A percentile compares a stretch with the other conserved stretches of the same genome.
Evolutionary conservation across 2,888 invertebrate species (phyloP).

Genomic region (Panorpa germanica): DNA sequence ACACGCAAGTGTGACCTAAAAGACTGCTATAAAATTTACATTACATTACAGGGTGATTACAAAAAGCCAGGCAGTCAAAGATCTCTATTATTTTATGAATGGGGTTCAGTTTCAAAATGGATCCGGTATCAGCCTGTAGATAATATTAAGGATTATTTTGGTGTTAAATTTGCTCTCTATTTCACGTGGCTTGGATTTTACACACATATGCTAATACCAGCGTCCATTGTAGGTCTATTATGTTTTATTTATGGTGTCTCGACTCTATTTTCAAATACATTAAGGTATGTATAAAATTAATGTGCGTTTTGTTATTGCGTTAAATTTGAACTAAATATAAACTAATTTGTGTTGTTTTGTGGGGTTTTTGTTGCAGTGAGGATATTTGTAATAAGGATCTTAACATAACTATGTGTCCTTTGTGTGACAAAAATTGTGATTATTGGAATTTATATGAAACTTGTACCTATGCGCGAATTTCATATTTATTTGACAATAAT

Average conservation of each 20-base stretch:
- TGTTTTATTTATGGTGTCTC: slow-evolving; percentile 40
- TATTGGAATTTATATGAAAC: slow-evolving; percentile 54
- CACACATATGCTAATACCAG: slow-evolving; percentile 63
- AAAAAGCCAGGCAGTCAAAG: slow-evolving; percentile 26
- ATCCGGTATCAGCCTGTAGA: slow-evolving; percentile 58
- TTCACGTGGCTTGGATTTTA: slow-evolving; percentile 78
- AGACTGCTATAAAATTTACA: too few relatives aligned
- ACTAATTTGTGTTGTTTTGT: slow-evolving; percentile 4
- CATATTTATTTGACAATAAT: slow-evolving; percentile 69
- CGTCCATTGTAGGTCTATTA: slow-evolving; percentile 43
- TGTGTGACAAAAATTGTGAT: slow-evolving; percentile 55
- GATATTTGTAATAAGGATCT: slow-evolving; percentile 35
- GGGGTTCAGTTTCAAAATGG: slow-evolving; percentile 50
- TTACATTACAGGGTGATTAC: slow-evolving; percentile 35
- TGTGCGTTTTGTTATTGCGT: slow-evolving; percentile 5
- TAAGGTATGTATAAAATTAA: slow-evolving; percentile 17
- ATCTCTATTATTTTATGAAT: slow-evolving; percentile 40
- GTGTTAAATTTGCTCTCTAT: slow-evolving; percentile 58
- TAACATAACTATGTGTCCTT: slow-evolving; percentile 59
- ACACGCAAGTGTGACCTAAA: slow-evolving; percentile 7
- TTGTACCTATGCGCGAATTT: slow-evolving; percentile 50
- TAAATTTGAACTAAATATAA: slow-evolving; percentile 3
- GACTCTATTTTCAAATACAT: slow-evolving; percentile 26
- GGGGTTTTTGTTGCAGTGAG: slow-evolving; percentile 21
- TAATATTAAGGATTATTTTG: slow-evolving; percentile 58